A percentile compares a stretch with the other conserved stretches of the same genome.
These are phyloP conservation scores for Hermaeophaga mercurialis DNA, from an alignment of 2,888 invertebrate species.

Conservation along the genomic window DNA sequence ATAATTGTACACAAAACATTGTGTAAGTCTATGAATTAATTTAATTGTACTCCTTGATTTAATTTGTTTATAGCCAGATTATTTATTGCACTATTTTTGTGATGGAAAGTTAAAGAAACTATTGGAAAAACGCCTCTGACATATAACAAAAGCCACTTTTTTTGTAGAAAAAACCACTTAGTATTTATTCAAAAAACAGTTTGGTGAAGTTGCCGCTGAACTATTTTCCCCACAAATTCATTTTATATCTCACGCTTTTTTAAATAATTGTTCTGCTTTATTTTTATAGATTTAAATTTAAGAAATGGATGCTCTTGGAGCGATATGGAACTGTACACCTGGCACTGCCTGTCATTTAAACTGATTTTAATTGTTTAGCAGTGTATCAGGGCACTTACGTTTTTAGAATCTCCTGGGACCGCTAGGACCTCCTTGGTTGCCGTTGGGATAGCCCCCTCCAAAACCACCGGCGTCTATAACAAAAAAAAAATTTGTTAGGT, in stretches of 20 bases:
- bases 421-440: constrained; percentile 50
- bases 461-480: constrained; percentile 51
- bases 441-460: constrained; percentile 55
- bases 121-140: no score
- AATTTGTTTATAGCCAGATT: neutral
- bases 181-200: no score
- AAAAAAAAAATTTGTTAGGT: constrained; percentile 26
- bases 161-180: no score
- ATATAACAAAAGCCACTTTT: no score
- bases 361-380: constrained; percentile 36
- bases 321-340: constrained; percentile 35
- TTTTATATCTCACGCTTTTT: neutral
- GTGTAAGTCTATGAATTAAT: neutral
- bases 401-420: constrained; percentile 52
- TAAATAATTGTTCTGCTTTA: neutral
- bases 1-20: neutral
- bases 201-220: no score
- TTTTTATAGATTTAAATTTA: neutral
- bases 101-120: neutral
- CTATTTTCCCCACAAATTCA: no score
- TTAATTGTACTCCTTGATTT: neutral
- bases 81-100: neutral
- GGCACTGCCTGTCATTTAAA: constrained; percentile 35
- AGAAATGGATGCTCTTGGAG: neutral
- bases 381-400: constrained; percentile 50